Evolutionary conservation across 2,888 invertebrate genomes (phyloP), one percentile per base, ranked within the genome.

Genomic region (Polylopha cassiicola): DNA sequence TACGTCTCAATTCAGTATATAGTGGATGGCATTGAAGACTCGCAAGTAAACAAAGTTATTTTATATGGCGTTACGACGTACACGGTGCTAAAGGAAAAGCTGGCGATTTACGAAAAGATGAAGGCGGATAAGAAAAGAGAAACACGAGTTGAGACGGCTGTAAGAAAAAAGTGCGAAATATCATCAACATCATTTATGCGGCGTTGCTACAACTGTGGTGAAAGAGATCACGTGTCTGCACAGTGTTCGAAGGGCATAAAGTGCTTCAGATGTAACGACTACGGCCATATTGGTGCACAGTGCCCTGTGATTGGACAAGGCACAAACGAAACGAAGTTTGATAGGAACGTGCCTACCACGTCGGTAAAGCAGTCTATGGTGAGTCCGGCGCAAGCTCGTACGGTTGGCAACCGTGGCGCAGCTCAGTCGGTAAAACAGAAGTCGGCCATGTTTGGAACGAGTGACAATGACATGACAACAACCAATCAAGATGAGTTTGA

Each of bases 1-100:
- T 21, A 32, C 9, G 32, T 32, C 2, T 21, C 22, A 2, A 32
- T 32, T 11, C 11, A 32, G 14, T 32, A 32, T n/a, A 32, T 32
- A 9, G 5, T 32, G 0, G 32, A 32, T 3, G 32, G 32, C 3
- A 32, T 33, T 1, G 11, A 16, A 4, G 33, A 33, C 10, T 4
- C 14, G 1, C 23, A 33, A n/a, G 5, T 24, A 3, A 23, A 33
- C 21, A 33, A 33, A 10, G 9, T 33, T 1, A 33, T 33, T 23
- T 3, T 33, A 1, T 33, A 33, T 8, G 33, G 33, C n/a, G 17
- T 33, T 15, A 33, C 23, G 1, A 11, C 16, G 2, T 33, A 33
- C 15, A 10, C 9, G 6, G 33, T 16, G 3, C 11, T 33, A 2
- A 33, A 33, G 11, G 33, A 33, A 1, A 33, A 33, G 3, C n/a